These are phyloP conservation scores for Holacanthella duospinosa DNA, from an alignment of 2,888 invertebrate species.

Conservation along the genomic window DNA sequence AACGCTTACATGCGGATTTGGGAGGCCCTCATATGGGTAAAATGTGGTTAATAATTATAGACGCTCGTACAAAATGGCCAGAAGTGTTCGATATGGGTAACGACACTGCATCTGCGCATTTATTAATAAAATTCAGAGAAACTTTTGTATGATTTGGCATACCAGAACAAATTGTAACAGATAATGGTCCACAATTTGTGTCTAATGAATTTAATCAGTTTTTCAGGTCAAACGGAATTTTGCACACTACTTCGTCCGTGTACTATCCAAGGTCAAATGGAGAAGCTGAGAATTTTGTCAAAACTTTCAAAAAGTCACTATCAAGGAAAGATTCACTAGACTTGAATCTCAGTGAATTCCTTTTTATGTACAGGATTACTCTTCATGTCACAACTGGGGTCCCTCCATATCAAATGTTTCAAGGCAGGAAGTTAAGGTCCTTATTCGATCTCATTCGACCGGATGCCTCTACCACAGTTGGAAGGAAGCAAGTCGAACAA, in stretches of 20 bases:
- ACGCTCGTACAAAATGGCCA: no score
- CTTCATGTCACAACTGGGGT: constrained; percentile 17
- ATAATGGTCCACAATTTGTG: constrained; percentile 14
- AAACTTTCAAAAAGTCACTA: no score
- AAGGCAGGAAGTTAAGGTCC: constrained; percentile 4
- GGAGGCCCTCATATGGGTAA: no score
- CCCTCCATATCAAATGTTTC: constrained; percentile 13
- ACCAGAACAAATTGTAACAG: no score
- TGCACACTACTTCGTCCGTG: constrained; percentile 7
- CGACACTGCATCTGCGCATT: no score
- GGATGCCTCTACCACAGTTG: neutral
- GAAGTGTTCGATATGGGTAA: no score
- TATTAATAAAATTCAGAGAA: no score
- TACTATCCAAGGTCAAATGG: no score
- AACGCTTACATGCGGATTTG: no score
- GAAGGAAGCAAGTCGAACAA: constrained; percentile 9
- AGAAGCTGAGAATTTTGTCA: constrained; percentile 14
- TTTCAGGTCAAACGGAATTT: constrained; percentile 11
- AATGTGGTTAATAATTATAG: no score
- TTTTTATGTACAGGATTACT: constrained; percentile 13
- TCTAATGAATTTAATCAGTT: constrained; percentile 15
- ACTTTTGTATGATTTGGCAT: no score
- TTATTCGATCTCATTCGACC: constrained; percentile 11
- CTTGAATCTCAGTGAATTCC: neutral
- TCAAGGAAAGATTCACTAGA: neutral